A percentile compares a stretch with the other conserved stretches of the same genome.
Evolutionary conservation across 2,113 vertebrate species (phyloP).

Genomic region (Semnornis frantzii): DNA sequence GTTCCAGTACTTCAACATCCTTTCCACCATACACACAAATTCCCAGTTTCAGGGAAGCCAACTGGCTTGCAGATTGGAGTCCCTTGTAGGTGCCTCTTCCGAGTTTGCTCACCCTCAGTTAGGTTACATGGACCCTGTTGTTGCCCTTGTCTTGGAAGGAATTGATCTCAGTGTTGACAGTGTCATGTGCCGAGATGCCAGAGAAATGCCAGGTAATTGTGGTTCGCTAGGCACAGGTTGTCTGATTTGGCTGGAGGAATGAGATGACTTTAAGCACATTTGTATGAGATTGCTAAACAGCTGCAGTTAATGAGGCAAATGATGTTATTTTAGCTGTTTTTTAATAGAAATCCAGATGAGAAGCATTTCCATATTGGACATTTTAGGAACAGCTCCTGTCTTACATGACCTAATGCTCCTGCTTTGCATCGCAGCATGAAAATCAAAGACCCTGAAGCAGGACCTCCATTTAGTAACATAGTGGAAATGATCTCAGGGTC

Average conservation of each 20-base stretch:
- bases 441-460: neutral
- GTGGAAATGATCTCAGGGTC: neutral
- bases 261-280: neutral
- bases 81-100: neutral
- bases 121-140: neutral
- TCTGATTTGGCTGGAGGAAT: neutral
- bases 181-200: neutral
- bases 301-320: neutral
- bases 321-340: neutral
- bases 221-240: neutral
- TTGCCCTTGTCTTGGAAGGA: neutral
- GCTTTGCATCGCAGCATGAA: neutral
- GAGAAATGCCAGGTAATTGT: neutral
- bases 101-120: neutral
- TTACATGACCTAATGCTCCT: neutral
- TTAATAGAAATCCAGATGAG: neutral
- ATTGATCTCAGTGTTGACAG: neutral
- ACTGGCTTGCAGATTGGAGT: neutral
- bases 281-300: neutral
- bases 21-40: neutral
- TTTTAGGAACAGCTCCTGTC: neutral
- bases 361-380: fast-evolving
- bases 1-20: too few species aligned
- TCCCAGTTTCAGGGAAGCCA: neutral
- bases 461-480: neutral